Conservation (phyloP, 2,888 invertebrate species). For the Agonopterix alstromeriana region DNA sequence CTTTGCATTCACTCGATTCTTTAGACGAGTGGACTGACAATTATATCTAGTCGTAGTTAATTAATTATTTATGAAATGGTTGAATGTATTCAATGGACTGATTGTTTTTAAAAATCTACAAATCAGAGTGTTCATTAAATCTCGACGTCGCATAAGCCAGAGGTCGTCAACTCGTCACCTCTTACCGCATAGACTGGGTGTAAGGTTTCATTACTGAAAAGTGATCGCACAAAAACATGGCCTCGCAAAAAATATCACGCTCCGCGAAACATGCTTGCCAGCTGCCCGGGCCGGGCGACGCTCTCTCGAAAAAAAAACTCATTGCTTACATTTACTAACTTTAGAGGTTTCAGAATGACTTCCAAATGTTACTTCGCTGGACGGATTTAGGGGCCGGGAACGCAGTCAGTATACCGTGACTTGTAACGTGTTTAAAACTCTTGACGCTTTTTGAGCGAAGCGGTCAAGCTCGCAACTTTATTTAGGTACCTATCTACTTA, state of each 20-base stretch:
- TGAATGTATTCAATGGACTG: neutral
- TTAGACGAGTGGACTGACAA: too few species aligned
- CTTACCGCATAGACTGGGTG: constrained; percentile 20
- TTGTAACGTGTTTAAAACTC: too few species aligned
- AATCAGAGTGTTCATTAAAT: constrained; percentile 4
- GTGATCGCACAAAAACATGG: constrained; percentile 46
- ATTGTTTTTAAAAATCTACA: neutral
- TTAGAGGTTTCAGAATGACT: neutral
- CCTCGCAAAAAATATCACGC: constrained; percentile 66
- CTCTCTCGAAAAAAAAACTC: constrained; percentile 18
- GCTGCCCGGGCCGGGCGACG: constrained; percentile 35
- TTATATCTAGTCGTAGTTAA: too few species aligned
- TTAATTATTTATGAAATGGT: neutral
- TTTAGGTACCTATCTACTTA: too few species aligned
- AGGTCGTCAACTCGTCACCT: constrained; percentile 22
- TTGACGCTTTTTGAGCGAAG: too few species aligned
- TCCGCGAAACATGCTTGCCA: constrained; percentile 55
- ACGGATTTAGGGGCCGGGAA: too few species aligned
- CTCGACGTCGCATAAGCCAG: constrained; percentile 12
- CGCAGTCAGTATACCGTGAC: too few species aligned
- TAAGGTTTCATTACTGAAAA: constrained; percentile 61
- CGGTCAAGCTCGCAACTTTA: too few species aligned
- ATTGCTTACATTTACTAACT: constrained; percentile 5
- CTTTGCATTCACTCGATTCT: too few species aligned
- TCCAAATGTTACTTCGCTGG: too few species aligned